phyloP scores from a whole-genome alignment of 2,888 invertebrate genomes.

The Hemaris fuciformis region DNA sequence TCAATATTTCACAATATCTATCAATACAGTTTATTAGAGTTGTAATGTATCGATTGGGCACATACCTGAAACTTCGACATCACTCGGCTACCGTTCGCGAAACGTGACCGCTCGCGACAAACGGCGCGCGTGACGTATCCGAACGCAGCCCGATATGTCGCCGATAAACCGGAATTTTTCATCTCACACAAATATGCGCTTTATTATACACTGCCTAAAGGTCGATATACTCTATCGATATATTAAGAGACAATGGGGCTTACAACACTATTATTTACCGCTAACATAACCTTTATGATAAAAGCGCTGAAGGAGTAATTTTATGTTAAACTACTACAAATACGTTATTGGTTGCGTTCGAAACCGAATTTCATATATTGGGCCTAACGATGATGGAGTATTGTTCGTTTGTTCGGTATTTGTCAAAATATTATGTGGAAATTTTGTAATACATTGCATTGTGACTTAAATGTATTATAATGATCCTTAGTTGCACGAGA shows the following conservation, averaged over 20 bases:
- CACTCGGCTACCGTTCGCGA: constrained; percentile 64
- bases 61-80: constrained; percentile 38
- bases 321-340: constrained; percentile 8
- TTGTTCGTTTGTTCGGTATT: background rate
- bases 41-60: constrained; percentile 11
- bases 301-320: constrained; percentile 8
- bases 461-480: background rate
- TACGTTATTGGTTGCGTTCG: background rate
- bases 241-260: constrained; percentile 21
- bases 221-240: constrained; percentile 18
- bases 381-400: background rate
- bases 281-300: constrained; percentile 12
- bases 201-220: constrained; percentile 25
- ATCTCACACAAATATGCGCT: constrained; percentile 34
- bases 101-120: constrained; percentile 74
- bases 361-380: background rate
- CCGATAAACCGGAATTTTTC: constrained; percentile 41
- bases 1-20: background rate
- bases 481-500: background rate
- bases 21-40: background rate
- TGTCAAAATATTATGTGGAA: background rate
- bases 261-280: constrained; percentile 14
- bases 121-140: constrained; percentile 71
- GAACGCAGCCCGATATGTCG: constrained; percentile 65
- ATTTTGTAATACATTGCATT: background rate